A percentile compares a stretch with the other conserved stretches of the same genome.
Evolutionary conservation across 2,113 vertebrate species (phyloP).

Genomic region (Odocoileus hemionus): DNA sequence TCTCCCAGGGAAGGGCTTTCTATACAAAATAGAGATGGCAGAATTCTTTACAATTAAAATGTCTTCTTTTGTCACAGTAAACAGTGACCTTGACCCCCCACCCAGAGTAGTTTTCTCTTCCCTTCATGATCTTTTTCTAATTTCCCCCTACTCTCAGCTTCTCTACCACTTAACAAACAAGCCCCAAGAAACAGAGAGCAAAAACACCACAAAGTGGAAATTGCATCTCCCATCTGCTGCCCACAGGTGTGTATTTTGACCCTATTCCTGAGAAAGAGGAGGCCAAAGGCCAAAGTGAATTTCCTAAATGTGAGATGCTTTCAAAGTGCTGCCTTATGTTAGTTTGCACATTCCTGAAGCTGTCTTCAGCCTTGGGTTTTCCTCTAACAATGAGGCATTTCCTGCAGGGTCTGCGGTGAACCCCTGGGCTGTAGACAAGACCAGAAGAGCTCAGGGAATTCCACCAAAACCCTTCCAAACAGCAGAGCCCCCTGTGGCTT

Average conservation of each 20-base stretch:
- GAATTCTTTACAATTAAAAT: neutral
- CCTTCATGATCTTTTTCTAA: too few species aligned
- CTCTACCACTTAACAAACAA: neutral
- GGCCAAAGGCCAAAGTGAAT: constrained; percentile 26
- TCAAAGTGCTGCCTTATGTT: neutral
- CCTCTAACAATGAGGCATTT: accelerated
- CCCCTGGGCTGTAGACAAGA: neutral
- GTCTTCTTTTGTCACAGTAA: neutral
- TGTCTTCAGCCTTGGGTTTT: neutral
- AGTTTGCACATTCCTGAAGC: neutral
- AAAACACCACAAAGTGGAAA: neutral
- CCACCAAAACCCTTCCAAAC: accelerated
- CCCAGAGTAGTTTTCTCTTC: neutral
- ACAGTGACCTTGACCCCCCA: neutral
- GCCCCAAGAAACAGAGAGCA: neutral
- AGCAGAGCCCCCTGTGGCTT: neutral
- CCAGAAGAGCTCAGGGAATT: accelerated
- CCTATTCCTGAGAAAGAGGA: neutral
- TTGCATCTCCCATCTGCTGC: neutral
- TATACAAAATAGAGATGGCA: neutral
- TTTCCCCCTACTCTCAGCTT: neutral
- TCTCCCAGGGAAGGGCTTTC: neutral
- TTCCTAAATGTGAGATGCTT: constrained; percentile 29
- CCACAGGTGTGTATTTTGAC: neutral
- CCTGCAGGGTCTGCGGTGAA: neutral